These are phyloP conservation scores for Piprites chloris DNA, from an alignment of 2,113 vertebrate genomes.

Conservation along the genomic window DNA sequence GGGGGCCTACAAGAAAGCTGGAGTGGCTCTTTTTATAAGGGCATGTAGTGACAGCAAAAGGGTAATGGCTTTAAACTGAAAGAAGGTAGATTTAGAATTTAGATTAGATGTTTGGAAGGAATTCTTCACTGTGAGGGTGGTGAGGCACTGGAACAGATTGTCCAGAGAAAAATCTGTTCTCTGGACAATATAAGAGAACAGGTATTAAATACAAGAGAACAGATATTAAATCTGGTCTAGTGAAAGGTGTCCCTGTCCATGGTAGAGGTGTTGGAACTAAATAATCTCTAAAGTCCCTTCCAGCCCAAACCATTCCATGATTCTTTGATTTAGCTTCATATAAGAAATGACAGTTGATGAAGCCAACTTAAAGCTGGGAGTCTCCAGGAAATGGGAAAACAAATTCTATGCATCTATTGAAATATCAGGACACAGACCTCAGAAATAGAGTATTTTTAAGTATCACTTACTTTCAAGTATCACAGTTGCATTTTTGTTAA, in stretches of 20 bases:
- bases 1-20: not conserved
- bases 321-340: not conserved
- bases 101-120: not conserved
- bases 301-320: not conserved
- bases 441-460: not conserved
- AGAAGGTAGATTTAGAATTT: not conserved
- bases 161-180: no score
- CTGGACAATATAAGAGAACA: no score
- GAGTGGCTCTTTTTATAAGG: not conserved
- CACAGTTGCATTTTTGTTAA: not conserved
- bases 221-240: not conserved
- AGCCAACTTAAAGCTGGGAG: not conserved
- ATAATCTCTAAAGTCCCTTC: not conserved
- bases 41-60: not conserved
- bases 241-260: not conserved
- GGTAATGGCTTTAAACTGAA: not conserved
- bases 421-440: not conserved
- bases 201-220: no score
- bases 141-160: not conserved
- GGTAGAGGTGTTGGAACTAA: not conserved
- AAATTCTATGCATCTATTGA: not conserved
- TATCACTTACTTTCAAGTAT: not conserved
- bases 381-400: not conserved
- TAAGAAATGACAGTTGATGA: not conserved
- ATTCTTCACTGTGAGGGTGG: not conserved